phyloP scores from a whole-genome alignment of 2,797 vertebrate genomes.

The Potorous gilbertii region DNA sequence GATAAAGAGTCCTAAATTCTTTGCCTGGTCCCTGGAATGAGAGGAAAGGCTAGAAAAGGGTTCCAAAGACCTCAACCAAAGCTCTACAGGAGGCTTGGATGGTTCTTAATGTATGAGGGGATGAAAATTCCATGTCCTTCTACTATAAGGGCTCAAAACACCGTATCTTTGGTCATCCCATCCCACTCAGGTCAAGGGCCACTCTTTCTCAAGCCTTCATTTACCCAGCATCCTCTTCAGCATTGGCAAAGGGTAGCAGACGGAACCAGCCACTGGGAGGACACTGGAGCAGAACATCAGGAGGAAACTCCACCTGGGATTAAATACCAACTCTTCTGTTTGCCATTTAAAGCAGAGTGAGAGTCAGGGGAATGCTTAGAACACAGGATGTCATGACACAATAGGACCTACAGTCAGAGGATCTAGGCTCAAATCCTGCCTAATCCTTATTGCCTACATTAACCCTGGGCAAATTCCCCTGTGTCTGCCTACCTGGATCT shows the following conservation, averaged over 20 bases:
- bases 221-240: constrained; percentile 88
- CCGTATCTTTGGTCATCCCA: neutral
- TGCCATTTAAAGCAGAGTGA: neutral
- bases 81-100: neutral
- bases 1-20: neutral
- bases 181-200: neutral
- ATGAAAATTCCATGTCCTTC: neutral
- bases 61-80: neutral
- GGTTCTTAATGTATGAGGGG: neutral
- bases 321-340: neutral
- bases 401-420: neutral
- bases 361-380: neutral
- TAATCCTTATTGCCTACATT: neutral
- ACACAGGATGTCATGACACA: neutral
- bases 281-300: constrained; percentile 85
- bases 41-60: neutral
- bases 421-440: neutral
- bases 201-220: neutral
- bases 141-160: neutral
- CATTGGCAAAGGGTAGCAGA: constrained; percentile 90
- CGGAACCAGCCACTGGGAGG: constrained; percentile 92
- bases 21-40: neutral
- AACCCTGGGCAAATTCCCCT: neutral
- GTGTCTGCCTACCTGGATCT: neutral
- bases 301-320: constrained; percentile 90